These are phyloP conservation scores for Cryptotis parvus DNA, from an alignment of 2,113 vertebrate genomes.

Conservation along the genomic window DNA sequence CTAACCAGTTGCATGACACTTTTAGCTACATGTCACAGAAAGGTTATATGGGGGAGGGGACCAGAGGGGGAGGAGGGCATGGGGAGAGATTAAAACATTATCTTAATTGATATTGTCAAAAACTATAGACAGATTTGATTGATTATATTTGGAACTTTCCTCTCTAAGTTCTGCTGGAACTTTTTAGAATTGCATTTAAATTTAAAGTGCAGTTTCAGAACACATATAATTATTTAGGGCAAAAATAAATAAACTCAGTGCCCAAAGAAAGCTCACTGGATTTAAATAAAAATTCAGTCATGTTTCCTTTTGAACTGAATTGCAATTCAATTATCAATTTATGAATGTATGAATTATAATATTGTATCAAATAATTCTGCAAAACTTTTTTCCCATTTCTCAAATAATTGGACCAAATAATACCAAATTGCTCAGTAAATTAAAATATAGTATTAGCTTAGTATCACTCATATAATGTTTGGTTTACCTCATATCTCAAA, in stretches of 20 bases:
- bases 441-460: background rate
- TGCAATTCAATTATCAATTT: conserved; percentile 35
- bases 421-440: background rate
- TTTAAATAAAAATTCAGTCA: background rate
- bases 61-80: no score
- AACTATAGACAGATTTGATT: conserved; percentile 29
- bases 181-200: conserved; percentile 19
- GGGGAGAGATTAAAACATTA: background rate
- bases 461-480: background rate
- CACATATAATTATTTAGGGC: background rate
- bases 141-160: conserved; percentile 3
- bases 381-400: background rate
- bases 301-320: conserved; percentile 34
- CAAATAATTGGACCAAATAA: conserved; percentile 12
- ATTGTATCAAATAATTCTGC: conserved; percentile 9
- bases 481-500: conserved; percentile 15
- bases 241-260: conserved; percentile 30
- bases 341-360: conserved; percentile 27
- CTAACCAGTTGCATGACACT: background rate
- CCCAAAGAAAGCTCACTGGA: background rate
- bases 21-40: background rate
- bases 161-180: conserved; percentile 5
- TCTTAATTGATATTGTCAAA: background rate
- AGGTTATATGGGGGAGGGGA: background rate
- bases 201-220: background rate